Evolutionary conservation across 2,797 vertebrate genomes (phyloP).

Genomic region (Phataginus tricuspis): DNA sequence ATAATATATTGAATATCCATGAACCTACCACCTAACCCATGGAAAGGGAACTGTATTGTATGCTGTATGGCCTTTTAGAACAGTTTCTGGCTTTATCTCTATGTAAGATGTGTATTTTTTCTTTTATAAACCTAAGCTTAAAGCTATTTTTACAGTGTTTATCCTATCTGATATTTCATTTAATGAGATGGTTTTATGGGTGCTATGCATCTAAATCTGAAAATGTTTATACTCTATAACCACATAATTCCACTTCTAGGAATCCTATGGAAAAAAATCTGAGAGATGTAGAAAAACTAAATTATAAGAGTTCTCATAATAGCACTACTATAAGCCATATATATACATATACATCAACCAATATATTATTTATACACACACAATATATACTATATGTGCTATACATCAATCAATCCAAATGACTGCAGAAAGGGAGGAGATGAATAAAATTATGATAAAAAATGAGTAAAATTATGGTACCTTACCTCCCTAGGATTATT

Average conservation of each 20-base stretch:
- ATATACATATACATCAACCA: background rate
- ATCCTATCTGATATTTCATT: conserved; percentile 1
- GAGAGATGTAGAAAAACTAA: conserved; percentile 24
- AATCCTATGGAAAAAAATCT: conserved; percentile 47
- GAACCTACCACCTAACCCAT: background rate
- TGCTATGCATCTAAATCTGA: conserved; percentile 36
- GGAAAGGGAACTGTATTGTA: background rate
- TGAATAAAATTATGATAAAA: background rate
- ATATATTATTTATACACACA: background rate
- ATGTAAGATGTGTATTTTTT: background rate
- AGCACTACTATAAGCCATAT: background rate
- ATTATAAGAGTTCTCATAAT: conserved; percentile 10
- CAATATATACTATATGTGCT: background rate
- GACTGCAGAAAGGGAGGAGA: background rate
- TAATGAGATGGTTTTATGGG: conserved; percentile 21
- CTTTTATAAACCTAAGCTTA: conserved; percentile 44
- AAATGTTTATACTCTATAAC: conserved; percentile 30
- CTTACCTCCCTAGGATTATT: background rate
- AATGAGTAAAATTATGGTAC: too few relatives aligned
- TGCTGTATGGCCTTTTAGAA: background rate
- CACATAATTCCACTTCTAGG: conserved; percentile 44
- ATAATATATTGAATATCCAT: background rate
- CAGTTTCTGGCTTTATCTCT: conserved; percentile 33
- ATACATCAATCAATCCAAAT: background rate
- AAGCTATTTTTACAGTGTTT: conserved; percentile 36